phyloP scores from a whole-genome alignment of 2,797 vertebrate species.

The Tenualosa thibaudeaui region DNA sequence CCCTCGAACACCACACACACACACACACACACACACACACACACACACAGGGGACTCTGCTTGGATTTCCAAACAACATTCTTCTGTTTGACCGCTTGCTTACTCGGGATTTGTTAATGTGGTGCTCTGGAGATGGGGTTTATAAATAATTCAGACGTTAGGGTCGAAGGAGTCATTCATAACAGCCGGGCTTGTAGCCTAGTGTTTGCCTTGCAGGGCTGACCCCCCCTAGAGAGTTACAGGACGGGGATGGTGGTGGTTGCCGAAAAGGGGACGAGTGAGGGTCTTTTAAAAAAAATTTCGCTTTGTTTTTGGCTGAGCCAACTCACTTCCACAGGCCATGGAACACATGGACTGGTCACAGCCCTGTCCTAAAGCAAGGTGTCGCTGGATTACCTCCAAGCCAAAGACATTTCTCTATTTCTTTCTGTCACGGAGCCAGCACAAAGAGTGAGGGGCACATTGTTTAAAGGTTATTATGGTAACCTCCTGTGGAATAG shows the following conservation, averaged over 20 bases:
- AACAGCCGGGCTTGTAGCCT: slow-evolving; percentile 41
- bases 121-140: slow-evolving; percentile 50
- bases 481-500: not conserved
- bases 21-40: not conserved
- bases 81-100: slow-evolving; percentile 23
- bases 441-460: not conserved
- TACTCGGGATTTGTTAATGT: slow-evolving; percentile 49
- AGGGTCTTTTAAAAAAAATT: not conserved
- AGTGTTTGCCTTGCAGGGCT: slow-evolving; percentile 46
- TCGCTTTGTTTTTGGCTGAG: not conserved
- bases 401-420: not conserved
- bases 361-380: not conserved
- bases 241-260: slow-evolving; percentile 7
- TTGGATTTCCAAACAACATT: slow-evolving; percentile 35
- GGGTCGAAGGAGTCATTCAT: slow-evolving; percentile 43
- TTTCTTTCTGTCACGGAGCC: not conserved
- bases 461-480: not conserved
- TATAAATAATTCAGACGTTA: slow-evolving; percentile 53
- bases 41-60: not conserved
- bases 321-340: not conserved
- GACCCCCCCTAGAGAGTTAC: not conserved
- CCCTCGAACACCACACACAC: not conserved
- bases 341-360: not conserved
- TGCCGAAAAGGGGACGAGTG: not conserved
- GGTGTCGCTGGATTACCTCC: not conserved